Base-by-base conservation (phyloP, 2,113 vertebrate species). In the Elgaria multicarinata region DNA sequence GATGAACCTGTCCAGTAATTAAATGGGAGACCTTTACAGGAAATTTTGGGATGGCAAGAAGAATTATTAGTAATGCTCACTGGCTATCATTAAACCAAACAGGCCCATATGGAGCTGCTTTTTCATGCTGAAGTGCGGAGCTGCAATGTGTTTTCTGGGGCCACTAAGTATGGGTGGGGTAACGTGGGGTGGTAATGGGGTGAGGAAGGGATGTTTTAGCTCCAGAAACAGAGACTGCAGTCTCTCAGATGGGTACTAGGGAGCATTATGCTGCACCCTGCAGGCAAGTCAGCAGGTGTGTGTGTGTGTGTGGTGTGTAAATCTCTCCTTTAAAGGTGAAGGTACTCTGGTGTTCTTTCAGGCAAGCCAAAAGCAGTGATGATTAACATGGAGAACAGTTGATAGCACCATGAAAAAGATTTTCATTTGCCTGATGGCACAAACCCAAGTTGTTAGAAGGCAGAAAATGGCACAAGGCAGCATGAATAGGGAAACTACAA, bases 1-100 rank as follows among this genome's bases (percentile, higher is more conserved):
- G 92, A 93, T 74, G 90, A 90, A 93, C 64, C 79, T 89, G 92
- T 86, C 91, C 88, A 91, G 85, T 87, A 91, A 94, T 92, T 90
- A 93, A 94, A 92, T 90, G 91, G 91, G 90, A 80, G 87, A 95
- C 75, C 88, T 92, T 84, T 90, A 92, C n/a, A 83, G 33, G 85
- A 93, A 92, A 93, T 90, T 74, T 89, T 87, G 86, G 89, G 24
- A 83, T 66, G 82, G 80, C 89, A 95, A 76, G 75, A 74, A 89
- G 85, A 46, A 14, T 78, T 92, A 91, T 81, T 71, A 85, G 84
- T 0, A 0, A 85, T 86, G 80, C 20, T 77, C 58, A 77, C 72
- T 74, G 26, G 28, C 75, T 55, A 36, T 26, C 24, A 50, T 67
- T 84, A 78, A 89, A 78, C 16, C 36, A 78, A 53, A 78, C 33